Conservation (phyloP, 1,140 invertebrate species). For the Nasonia longicornis region DNA sequence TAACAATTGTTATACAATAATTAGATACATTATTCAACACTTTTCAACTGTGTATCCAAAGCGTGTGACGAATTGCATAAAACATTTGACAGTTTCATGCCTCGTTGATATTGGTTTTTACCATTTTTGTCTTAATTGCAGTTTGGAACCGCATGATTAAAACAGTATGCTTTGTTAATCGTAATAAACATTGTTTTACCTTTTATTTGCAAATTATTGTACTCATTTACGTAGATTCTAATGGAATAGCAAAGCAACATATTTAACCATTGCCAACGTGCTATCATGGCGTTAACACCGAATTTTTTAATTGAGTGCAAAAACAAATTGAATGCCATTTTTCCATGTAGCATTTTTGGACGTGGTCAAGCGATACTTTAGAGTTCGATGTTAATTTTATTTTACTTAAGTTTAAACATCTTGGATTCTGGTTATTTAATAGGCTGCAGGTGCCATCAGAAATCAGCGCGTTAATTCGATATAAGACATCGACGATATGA, state of each 20-base stretch:
- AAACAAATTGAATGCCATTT: background rate
- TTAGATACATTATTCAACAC: background rate
- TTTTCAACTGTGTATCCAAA: slow-evolving; percentile 42
- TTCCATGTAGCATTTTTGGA: slow-evolving; percentile 22
- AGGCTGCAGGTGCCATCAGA: background rate
- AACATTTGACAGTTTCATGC: slow-evolving; percentile 34
- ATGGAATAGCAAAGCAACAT: background rate
- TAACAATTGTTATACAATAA: background rate
- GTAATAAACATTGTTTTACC: slow-evolving; percentile 9
- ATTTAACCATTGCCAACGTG: slow-evolving; percentile 25
- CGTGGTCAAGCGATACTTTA: background rate
- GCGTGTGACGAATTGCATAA: slow-evolving; percentile 38
- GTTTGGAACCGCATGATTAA: slow-evolving; percentile 32
- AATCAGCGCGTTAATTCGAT: background rate
- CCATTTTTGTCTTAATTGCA: slow-evolving; percentile 33
- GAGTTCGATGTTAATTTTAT: slow-evolving; percentile 6
- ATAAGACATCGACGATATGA: background rate
- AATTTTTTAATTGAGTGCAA: background rate
- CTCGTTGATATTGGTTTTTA: slow-evolving; percentile 34
- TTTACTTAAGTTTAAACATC: background rate
- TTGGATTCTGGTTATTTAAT: background rate
- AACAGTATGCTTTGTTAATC: slow-evolving; percentile 39
- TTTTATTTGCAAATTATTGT: slow-evolving; percentile 19
- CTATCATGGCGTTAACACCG: slow-evolving; percentile 12
- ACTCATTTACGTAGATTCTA: slow-evolving; percentile 12